A percentile compares a stretch with the other conserved stretches of the same genome.
Evolutionary conservation across 2,888 invertebrate genomes (phyloP).

Genomic region (Anorthoa munda): DNA sequence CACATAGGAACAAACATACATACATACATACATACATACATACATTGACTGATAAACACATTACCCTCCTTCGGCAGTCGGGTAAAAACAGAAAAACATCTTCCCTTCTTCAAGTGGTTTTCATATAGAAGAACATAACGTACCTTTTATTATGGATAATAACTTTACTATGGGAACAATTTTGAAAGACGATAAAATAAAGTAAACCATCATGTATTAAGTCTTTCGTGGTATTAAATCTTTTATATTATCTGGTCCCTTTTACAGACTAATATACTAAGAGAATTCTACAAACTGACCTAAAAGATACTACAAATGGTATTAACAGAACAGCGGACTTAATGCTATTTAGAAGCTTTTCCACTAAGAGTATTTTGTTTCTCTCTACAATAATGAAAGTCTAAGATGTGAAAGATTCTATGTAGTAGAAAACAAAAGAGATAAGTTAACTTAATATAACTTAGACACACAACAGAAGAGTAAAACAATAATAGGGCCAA

Average conservation of each 20-base stretch:
- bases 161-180: no score
- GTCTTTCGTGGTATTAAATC: not conserved
- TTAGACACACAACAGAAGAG: not conserved
- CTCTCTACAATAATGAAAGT: constrained; percentile 1
- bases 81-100: no score
- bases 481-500: no score
- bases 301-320: not conserved
- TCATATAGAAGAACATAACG: no score
- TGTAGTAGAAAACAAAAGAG: not conserved
- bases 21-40: no score
- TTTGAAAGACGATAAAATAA: no score
- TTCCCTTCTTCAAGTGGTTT: no score
- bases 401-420: not conserved
- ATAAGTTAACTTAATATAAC: not conserved
- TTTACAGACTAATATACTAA: constrained; percentile 10
- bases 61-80: no score
- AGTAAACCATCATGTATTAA: not conserved
- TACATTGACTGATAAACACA: no score
- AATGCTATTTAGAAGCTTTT: constrained; percentile 17
- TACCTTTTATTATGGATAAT: no score
- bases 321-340: constrained; percentile 5
- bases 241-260: not conserved
- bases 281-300: not conserved
- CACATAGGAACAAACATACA: no score
- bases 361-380: not conserved